Conservation (phyloP, 2,797 vertebrate species). For the Serranus cabrilla region DNA sequence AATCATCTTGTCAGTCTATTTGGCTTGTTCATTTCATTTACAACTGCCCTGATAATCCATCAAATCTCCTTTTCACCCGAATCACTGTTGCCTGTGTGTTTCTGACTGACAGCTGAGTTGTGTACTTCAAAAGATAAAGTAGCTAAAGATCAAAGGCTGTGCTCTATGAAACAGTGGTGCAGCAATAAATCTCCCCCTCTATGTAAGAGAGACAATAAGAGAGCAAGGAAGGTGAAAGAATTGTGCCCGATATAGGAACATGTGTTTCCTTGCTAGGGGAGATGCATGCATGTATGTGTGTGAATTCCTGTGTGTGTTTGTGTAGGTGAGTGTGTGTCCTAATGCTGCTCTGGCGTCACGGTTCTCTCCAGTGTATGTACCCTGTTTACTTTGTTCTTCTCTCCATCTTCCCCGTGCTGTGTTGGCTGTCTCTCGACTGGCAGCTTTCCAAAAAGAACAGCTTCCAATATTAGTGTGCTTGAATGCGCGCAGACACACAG, state of each 20-base stretch:
- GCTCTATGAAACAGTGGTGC: slow-evolving; percentile 40
- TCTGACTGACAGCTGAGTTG: slow-evolving; percentile 39
- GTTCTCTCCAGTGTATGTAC: slow-evolving; percentile 59
- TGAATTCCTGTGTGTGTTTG: slow-evolving; percentile 16
- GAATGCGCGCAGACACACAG: slow-evolving; percentile 42
- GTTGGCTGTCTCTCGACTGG: slow-evolving; percentile 67
- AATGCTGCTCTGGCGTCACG: slow-evolving; percentile 41
- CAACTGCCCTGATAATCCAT: slow-evolving; percentile 40
- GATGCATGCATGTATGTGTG: background rate
- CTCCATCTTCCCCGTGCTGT: slow-evolving; percentile 61
- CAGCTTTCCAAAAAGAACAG: slow-evolving; percentile 66
- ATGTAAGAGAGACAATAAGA: slow-evolving; percentile 35
- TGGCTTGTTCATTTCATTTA: slow-evolving; percentile 33
- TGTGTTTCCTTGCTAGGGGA: slow-evolving; percentile 21
- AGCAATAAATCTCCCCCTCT: slow-evolving; percentile 27
- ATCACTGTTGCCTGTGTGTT: slow-evolving; percentile 30
- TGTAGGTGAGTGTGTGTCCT: slow-evolving; percentile 42
- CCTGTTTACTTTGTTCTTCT: slow-evolving; percentile 75
- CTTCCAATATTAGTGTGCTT: slow-evolving; percentile 68
- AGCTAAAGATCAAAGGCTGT: slow-evolving; percentile 49
- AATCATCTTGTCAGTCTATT: slow-evolving; percentile 30
- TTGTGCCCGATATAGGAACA: slow-evolving; percentile 16
- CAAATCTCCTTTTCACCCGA: slow-evolving; percentile 35
- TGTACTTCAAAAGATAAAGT: slow-evolving; percentile 54
- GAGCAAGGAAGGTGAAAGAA: slow-evolving; percentile 5